Base-by-base conservation (phyloP, 2,797 vertebrate species). In the Steatocranus sp. region DNA sequence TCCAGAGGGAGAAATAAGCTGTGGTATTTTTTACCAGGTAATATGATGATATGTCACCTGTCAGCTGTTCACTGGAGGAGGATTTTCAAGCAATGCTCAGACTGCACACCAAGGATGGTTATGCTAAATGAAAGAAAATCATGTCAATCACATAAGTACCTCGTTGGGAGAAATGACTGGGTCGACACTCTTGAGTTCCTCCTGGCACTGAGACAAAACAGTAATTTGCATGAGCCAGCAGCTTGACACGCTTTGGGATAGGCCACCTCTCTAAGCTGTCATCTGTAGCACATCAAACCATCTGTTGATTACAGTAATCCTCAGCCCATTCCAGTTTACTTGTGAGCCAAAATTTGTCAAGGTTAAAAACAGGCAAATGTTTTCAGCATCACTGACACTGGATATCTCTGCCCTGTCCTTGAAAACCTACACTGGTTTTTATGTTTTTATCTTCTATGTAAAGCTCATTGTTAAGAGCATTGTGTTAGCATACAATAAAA, bases 201-300 rank as follows among this genome's bases (percentile, higher is more conserved):
- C 77, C 80, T 93, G 92, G 91, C 84, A 74, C 53, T 7, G 78
- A 93, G 87, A 92, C 90, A 90, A 90, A 87, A 87, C 86, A 86
- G 83, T 83, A 86, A 90, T 85, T 88, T 92, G 87, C 92, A 87
- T 81, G 93, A 92, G 91, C 93, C 93, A 92, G 87, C 88, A 84
- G 89, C 81, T 53, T 92, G 94, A 94, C 87, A 93, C 83, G 89
- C 89, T 91, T 80, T 86, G 93, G 95, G 95, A 96, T 79, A 89
- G 81, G 83, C 86, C 83, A 78, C 90, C 91, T 94, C 94, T 95
- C 95, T 73, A 7, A 94, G 95, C 96, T 96, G 96, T 96, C 96
- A 95, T 86, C 86, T 66, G n/a, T 75, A 53, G 85, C 80, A 90
- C 90, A 86, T 94, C 93, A 92, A 93, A 94, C 94, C 94, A 95